These are phyloP conservation scores for Melanerpes aurifrons DNA, from an alignment of 2,113 vertebrate genomes.

Conservation along the genomic window DNA sequence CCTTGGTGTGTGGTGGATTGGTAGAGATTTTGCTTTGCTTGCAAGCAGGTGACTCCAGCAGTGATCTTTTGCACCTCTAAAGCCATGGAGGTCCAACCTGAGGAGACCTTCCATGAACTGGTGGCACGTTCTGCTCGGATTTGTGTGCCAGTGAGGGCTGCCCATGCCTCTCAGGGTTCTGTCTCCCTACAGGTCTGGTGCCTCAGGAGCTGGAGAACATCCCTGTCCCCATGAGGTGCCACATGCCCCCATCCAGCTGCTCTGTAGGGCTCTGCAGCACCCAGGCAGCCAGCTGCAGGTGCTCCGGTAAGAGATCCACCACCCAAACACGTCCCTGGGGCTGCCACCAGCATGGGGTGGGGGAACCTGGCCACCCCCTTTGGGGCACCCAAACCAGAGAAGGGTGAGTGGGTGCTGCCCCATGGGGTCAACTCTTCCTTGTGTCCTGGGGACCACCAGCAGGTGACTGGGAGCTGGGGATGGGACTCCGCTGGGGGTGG, in stretches of 20 bases:
- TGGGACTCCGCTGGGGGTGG: not conserved
- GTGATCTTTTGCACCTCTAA: accelerated
- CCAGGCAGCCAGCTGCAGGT: not conserved
- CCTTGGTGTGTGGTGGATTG: accelerated
- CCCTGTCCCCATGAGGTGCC: not conserved
- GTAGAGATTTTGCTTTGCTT: not conserved
- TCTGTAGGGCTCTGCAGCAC: not conserved
- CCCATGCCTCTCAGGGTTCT: accelerated
- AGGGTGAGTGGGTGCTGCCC: not conserved
- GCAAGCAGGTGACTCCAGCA: not conserved
- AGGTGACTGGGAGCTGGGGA: not conserved
- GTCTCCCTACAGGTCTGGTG: not conserved
- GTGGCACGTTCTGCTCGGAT: not conserved
- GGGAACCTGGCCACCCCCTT: too few relatives aligned
- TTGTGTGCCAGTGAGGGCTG: not conserved
- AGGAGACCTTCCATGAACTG: not conserved
- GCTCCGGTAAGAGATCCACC: not conserved
- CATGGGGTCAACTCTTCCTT: not conserved
- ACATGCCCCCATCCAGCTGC: not conserved
- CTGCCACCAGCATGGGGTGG: accelerated
- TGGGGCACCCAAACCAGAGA: accelerated
- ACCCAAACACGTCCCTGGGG: not conserved
- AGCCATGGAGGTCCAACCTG: accelerated
- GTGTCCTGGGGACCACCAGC: not conserved
- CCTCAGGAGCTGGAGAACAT: accelerated